phyloP scores from a whole-genome alignment of 2,113 vertebrate species.

The Rattus rattus region DNA sequence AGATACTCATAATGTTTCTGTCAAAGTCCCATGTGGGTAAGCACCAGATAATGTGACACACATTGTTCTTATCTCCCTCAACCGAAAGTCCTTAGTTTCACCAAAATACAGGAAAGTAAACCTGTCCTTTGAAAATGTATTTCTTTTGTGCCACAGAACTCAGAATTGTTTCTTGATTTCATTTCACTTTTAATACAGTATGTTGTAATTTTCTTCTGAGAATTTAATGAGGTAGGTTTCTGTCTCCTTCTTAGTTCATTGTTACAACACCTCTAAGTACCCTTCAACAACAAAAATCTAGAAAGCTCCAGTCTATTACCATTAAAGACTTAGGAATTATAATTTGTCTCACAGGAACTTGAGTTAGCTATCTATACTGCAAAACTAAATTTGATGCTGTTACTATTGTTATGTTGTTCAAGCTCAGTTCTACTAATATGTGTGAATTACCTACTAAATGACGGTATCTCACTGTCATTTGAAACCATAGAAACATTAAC shows the following conservation, averaged over 20 bases:
- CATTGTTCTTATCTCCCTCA: neutral
- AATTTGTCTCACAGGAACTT: neutral
- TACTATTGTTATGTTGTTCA: neutral
- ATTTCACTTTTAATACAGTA: neutral
- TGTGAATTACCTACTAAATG: neutral
- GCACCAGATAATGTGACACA: neutral
- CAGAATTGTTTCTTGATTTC: neutral
- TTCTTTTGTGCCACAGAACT: neutral
- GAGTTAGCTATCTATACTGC: neutral
- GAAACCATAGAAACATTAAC: constrained; percentile 16
- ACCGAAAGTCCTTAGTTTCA: neutral
- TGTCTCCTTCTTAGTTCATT: neutral
- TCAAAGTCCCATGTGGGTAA: neutral
- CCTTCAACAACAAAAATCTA: neutral
- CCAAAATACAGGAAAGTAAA: neutral
- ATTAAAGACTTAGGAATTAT: neutral
- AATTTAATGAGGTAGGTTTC: neutral
- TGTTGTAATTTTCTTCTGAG: constrained; percentile 11
- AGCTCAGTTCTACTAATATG: neutral
- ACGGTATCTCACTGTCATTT: neutral
- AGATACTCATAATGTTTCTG: neutral
- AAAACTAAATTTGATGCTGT: neutral
- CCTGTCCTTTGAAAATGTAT: neutral
- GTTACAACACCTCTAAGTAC: neutral
- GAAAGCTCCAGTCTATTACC: neutral